phyloP scores from a whole-genome alignment of 2,113 vertebrate species.

The Ochotona princeps region DNA sequence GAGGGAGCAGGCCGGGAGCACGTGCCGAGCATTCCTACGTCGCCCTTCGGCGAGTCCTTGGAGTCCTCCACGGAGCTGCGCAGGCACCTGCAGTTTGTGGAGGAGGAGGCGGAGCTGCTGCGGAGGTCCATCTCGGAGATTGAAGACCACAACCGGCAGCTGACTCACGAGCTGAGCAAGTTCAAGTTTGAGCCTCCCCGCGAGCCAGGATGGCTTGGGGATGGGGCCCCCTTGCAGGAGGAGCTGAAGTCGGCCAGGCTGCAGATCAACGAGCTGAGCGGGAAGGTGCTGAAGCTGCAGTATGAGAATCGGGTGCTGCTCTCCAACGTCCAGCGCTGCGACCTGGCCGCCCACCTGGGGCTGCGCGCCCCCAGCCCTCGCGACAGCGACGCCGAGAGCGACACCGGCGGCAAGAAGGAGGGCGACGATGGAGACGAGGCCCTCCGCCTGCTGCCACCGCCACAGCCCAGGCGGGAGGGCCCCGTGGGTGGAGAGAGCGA shows the following conservation, averaged over 20 bases:
- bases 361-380: conserved; percentile 90
- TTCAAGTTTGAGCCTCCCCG: conserved; percentile 93
- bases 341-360: conserved; percentile 92
- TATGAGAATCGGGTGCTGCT: conserved; percentile 97
- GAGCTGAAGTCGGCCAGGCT: conserved; percentile 93
- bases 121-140: conserved; percentile 96
- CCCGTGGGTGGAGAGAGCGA: conserved; percentile 97
- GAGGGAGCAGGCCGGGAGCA: conserved; percentile 93
- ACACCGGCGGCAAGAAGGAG: conserved; percentile 88
- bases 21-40: conserved; percentile 93
- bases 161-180: conserved; percentile 95
- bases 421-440: conserved; percentile 91
- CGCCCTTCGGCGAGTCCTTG: conserved; percentile 92
- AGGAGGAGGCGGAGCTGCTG: conserved; percentile 97
- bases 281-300: conserved; percentile 97
- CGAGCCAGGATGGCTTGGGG: conserved; percentile 84
- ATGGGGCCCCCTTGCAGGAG: conserved; percentile 89
- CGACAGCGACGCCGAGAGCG: conserved; percentile 93
- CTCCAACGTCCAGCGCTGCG: conserved; percentile 94
- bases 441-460: conserved; percentile 69
- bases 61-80: conserved; percentile 94
- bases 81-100: conserved; percentile 96
- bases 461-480: conserved; percentile 95
- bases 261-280: conserved; percentile 95
- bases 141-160: conserved; percentile 96